Base-by-base conservation (phyloP, 2,888 invertebrate species). In the Hirtodrosophila histrioides region DNA sequence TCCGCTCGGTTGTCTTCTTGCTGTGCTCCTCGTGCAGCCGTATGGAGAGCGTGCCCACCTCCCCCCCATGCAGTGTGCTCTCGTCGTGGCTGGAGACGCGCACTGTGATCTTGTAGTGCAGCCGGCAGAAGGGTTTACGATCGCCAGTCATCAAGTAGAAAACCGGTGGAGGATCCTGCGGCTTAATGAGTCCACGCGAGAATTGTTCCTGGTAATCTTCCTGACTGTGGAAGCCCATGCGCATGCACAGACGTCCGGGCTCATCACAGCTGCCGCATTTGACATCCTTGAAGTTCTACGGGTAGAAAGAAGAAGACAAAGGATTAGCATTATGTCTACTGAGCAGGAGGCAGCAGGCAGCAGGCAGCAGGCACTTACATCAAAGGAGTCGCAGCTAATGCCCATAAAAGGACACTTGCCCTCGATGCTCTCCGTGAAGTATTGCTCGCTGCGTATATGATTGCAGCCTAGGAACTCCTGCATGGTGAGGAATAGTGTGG, bases 381-480 rank as follows among this genome's bases (percentile, higher is more conserved):
- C 95, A 92, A 94, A 96, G 17, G 95, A 95, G 11, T 94, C 93
- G 89, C 98, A 98, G 56, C 95, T 94, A 56, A 96, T 95, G 0
- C 95, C 95, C 86, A 94, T 92, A 88, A 96, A 98, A 0, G 95
- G 94, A 82, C 98, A 98, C 10, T 92, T 91, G 0, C 95, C 93
- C 68, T 95, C 94, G 48, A 98, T 94, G 75, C 96, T 97, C 91
- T 98, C 98, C 0, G 94, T 95, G 89, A 96, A 97, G 88, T 94
- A 95, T 80, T 96, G 95, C 89, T 96, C 94, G 69, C 97, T 96
- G 50, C 98, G 92, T 61, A 97, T 94, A 89, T 98, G 98, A 91
- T 97, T 96, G 90, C 98, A 98, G 27, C 96, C 95, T 12, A 98
- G 68, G 69, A 92, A 91, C 70, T 91, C 88, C 63, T 90, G 90